phyloP scores from a whole-genome alignment of 2,888 invertebrate species.

The Sturmia bella region DNA sequence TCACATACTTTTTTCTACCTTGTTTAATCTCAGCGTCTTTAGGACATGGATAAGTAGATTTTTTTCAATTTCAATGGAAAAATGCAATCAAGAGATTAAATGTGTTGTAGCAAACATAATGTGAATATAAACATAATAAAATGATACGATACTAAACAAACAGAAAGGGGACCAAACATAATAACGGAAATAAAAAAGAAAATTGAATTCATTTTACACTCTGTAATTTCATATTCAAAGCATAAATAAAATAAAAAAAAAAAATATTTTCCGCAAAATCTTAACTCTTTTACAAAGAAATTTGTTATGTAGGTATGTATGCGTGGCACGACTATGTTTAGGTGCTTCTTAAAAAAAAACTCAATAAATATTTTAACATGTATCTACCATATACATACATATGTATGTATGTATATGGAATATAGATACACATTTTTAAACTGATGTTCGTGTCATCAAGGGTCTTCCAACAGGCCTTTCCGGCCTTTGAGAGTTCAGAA shows the following conservation, averaged over 20 bases:
- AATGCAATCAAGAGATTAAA: constrained; percentile 70
- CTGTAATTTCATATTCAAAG: constrained; percentile 63
- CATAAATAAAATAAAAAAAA: constrained; percentile 20
- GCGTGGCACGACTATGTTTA: too few relatives aligned
- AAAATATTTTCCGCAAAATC: constrained; percentile 10
- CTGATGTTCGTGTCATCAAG: too few relatives aligned
- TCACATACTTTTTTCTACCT: constrained; percentile 31
- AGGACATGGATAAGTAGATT: constrained; percentile 69
- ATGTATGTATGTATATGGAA: too few relatives aligned
- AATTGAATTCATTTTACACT: constrained; percentile 63
- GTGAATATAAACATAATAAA: constrained; percentile 56
- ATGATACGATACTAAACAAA: constrained; percentile 44
- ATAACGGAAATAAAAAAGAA: constrained; percentile 22
- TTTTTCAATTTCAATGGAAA: constrained; percentile 65
- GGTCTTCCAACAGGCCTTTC: too few relatives aligned
- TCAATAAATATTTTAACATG: too few relatives aligned
- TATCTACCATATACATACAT: too few relatives aligned
- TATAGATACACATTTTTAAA: too few relatives aligned
- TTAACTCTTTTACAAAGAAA: constrained; percentile 21
- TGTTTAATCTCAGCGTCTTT: constrained; percentile 60
- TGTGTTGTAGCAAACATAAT: constrained; percentile 67
- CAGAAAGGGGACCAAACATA: constrained; percentile 40
- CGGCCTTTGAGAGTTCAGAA: too few relatives aligned
- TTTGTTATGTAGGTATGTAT: constrained; percentile 1
- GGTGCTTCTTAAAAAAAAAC: too few relatives aligned